Evolutionary conservation across 2,888 invertebrate genomes (phyloP).

Genomic region (Herminia tarsipennalis): DNA sequence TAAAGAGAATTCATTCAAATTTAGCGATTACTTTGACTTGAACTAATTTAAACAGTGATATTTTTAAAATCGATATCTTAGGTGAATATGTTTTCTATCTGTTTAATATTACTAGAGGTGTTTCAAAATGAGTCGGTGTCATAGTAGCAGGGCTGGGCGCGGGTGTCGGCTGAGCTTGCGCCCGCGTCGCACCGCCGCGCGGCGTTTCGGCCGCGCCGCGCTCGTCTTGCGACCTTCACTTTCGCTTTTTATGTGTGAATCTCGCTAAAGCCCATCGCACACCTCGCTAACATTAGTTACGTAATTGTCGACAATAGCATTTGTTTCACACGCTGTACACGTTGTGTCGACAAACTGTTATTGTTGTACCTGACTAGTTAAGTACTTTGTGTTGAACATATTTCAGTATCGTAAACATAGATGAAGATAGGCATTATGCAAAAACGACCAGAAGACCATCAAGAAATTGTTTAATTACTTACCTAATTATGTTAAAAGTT

Average conservation of each 20-base stretch:
- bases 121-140: constrained; percentile 31
- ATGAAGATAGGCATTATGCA: background rate
- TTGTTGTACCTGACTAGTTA: background rate
- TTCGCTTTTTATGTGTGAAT: constrained; percentile 66
- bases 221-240: constrained; percentile 61
- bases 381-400: background rate
- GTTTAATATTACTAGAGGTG: constrained; percentile 35
- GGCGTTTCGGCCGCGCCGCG: constrained; percentile 29
- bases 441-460: background rate
- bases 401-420: background rate
- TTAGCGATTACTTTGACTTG: no score
- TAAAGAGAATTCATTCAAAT: no score
- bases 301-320: constrained; percentile 33
- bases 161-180: constrained; percentile 4
- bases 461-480: background rate
- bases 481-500: constrained; percentile 9
- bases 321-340: constrained; percentile 32
- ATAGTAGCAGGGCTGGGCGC: background rate
- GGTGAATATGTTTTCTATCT: constrained; percentile 20
- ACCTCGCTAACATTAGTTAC: constrained; percentile 30
- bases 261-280: constrained; percentile 48
- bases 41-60: no score
- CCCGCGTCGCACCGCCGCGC: constrained; percentile 5
- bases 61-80: no score
- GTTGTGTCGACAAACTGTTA: constrained; percentile 1